Evolutionary conservation across 2,797 vertebrate genomes (phyloP).

Genomic region (Ibycter americanus): DNA sequence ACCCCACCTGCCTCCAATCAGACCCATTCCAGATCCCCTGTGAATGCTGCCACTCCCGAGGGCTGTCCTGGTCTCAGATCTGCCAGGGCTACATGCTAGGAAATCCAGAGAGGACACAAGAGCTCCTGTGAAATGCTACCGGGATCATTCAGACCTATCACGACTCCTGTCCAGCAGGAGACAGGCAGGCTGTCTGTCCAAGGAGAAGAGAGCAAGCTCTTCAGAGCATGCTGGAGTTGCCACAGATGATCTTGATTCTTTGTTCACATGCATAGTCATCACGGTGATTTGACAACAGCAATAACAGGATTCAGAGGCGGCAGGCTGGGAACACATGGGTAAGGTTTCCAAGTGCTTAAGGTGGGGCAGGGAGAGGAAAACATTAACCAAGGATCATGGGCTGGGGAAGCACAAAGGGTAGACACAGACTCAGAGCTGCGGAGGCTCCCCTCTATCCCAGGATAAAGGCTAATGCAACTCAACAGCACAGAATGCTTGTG

Average conservation of each 20-base stretch:
- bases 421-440: background rate
- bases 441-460: background rate
- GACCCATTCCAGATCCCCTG: background rate
- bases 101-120: background rate
- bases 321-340: background rate
- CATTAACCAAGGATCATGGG: background rate
- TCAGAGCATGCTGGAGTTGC: background rate
- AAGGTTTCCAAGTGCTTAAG: background rate
- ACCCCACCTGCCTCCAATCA: background rate
- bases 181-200: background rate
- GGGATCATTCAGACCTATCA: background rate
- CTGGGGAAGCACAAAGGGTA: background rate
- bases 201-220: background rate
- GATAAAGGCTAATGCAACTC: background rate
- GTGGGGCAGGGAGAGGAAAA: background rate
- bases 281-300: background rate
- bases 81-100: background rate
- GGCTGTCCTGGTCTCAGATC: background rate
- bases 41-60: fast-evolving
- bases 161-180: background rate
- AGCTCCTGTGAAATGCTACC: background rate
- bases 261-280: background rate
- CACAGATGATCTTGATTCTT: background rate
- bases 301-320: background rate
- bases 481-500: background rate